Evolutionary conservation across 2,888 invertebrate species (phyloP).

Genomic region (Hypomecis punctinalis): DNA sequence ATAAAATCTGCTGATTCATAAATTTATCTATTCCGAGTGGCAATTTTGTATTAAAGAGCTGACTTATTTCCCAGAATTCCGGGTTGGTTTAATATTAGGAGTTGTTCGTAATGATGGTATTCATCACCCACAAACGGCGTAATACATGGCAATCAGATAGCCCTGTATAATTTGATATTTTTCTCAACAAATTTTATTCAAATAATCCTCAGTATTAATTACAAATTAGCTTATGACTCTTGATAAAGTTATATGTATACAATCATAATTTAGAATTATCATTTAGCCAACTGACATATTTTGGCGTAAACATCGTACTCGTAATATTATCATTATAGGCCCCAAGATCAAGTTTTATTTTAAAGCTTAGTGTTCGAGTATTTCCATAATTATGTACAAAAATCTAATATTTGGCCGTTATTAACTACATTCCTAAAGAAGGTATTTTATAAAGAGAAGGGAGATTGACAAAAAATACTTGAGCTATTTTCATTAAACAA

Average conservation of each 20-base stretch:
- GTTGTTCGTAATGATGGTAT: no score
- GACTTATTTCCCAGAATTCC: no score
- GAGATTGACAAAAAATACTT: conserved; percentile 26
- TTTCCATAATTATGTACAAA: conserved; percentile 36
- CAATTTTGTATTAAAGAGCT: no score
- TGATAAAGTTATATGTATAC: not conserved
- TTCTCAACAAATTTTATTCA: no score
- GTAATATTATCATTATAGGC: conserved; percentile 39
- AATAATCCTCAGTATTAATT: not conserved
- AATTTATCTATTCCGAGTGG: no score
- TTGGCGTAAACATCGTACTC: conserved; percentile 30
- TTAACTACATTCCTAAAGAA: conserved; percentile 32
- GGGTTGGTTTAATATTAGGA: no score
- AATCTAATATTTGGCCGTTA: conserved; percentile 44
- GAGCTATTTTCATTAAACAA: conserved; percentile 11
- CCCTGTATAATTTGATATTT: no score
- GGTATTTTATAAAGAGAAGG: conserved; percentile 28
- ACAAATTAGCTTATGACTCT: not conserved
- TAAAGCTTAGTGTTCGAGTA: conserved; percentile 43
- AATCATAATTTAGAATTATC: conserved; percentile 13
- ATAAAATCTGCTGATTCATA: no score
- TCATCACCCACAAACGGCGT: no score
- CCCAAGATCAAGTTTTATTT: conserved; percentile 39
- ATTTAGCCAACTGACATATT: conserved; percentile 32
- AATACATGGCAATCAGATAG: no score